A percentile compares a stretch with the other conserved stretches of the same genome.
Evolutionary conservation across 2,888 invertebrate genomes (phyloP).

Genomic region (Cheilosia vulpina): DNA sequence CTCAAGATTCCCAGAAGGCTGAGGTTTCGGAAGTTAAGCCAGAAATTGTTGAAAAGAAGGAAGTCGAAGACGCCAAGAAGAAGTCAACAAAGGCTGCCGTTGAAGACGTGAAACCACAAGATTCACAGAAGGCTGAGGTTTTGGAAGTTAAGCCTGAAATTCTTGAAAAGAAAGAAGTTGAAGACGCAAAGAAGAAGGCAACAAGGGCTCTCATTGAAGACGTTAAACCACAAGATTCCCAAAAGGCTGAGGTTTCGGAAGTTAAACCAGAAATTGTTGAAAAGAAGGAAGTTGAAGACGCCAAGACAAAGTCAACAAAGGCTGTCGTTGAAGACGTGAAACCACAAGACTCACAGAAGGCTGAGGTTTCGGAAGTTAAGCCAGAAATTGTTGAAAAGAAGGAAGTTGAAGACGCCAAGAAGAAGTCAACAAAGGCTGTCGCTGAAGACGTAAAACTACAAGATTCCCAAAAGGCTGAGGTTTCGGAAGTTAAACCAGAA

Average conservation of each 20-base stretch:
- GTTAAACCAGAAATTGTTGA: slow-evolving; percentile 36
- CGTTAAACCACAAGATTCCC: not conserved
- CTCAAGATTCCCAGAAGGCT: slow-evolving; percentile 22
- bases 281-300: slow-evolving; percentile 22
- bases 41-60: slow-evolving; percentile 35
- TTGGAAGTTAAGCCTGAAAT: slow-evolving; percentile 54
- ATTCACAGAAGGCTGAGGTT: slow-evolving; percentile 23
- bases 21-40: slow-evolving; percentile 29
- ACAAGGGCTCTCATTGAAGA: slow-evolving; percentile 31
- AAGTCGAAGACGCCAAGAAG: slow-evolving; percentile 15
- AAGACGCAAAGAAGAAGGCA: slow-evolving; percentile 10
- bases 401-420: slow-evolving; percentile 9
- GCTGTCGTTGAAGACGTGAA: slow-evolving; percentile 16
- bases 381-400: slow-evolving; percentile 38
- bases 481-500: slow-evolving; percentile 39
- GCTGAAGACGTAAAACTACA: not conserved
- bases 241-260: slow-evolving; percentile 47
- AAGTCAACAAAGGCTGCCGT: slow-evolving; percentile 30
- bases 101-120: not conserved
- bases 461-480: slow-evolving; percentile 22
- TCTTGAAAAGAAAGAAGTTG: slow-evolving; percentile 6
- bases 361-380: slow-evolving; percentile 42
- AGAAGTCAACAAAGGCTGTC: slow-evolving; percentile 31
- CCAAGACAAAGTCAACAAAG: slow-evolving; percentile 19
- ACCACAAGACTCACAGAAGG: slow-evolving; percentile 14